Percentiles rank a stretch among this genome's conserved stretches.
phyloP scores from a whole-genome alignment of 2,888 invertebrate species.

The Lottia gigantea region DNA sequence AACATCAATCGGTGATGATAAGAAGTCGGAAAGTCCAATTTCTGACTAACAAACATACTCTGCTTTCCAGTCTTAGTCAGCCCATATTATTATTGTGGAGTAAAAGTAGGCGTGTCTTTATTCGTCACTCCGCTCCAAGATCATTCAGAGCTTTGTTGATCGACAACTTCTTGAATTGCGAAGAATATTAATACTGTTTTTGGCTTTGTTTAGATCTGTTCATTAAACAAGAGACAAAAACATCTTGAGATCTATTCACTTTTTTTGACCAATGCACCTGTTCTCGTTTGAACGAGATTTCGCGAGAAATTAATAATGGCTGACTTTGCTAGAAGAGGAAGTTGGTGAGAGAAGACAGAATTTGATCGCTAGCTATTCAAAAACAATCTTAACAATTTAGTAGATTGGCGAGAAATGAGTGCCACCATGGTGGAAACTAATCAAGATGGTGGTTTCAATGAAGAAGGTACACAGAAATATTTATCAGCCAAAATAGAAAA shows the following conservation, averaged over 20 bases:
- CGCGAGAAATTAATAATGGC: slow-evolving; percentile 19
- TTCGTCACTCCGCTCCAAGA: background rate
- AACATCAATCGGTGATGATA: too few species aligned
- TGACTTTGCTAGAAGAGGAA: slow-evolving; percentile 17
- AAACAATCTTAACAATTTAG: slow-evolving; percentile 3
- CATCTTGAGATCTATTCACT: background rate
- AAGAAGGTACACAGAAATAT: slow-evolving; percentile 10
- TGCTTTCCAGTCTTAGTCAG: too few species aligned
- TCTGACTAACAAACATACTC: too few species aligned
- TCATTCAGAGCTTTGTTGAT: too few species aligned
- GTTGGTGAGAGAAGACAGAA: slow-evolving; percentile 5
- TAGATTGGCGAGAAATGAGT: slow-evolving; percentile 16
- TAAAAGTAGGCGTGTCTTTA: slow-evolving; percentile 3
- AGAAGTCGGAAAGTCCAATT: too few species aligned
- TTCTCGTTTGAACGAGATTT: slow-evolving; percentile 13
- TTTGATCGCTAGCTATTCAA: background rate
- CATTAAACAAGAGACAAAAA: too few species aligned
- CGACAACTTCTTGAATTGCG: too few species aligned
- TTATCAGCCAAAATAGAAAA: too few species aligned
- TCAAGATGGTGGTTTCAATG: slow-evolving; percentile 18
- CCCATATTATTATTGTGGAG: background rate
- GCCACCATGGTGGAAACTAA: slow-evolving; percentile 19
- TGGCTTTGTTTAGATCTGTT: too few species aligned
- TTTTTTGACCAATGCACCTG: background rate
- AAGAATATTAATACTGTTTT: too few species aligned